A percentile compares a stretch with the other conserved stretches of the same genome.
Evolutionary conservation across 1,140 invertebrate species (phyloP).

Genomic region (Calliopsis andreniformis): DNA sequence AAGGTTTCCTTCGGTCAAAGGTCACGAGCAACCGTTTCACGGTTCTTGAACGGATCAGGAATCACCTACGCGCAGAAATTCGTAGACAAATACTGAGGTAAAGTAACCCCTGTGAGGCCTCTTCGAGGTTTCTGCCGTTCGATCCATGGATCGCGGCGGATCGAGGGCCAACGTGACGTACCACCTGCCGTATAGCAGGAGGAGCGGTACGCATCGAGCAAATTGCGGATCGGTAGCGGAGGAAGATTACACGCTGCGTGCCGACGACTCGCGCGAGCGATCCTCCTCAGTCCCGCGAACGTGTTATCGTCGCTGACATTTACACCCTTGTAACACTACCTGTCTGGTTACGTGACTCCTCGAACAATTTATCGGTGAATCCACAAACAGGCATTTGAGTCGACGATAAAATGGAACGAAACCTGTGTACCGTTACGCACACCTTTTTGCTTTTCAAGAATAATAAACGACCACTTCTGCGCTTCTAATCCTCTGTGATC

Average conservation of each 20-base stretch:
- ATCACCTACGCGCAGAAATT: not conserved
- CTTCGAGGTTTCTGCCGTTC: not conserved
- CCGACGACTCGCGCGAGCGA: constrained; percentile 43
- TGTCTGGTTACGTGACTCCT: constrained; percentile 46
- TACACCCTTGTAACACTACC: constrained; percentile 60
- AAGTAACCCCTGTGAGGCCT: no score
- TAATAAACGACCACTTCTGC: not conserved
- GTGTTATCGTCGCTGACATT: constrained; percentile 64
- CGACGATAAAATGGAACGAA: constrained; percentile 22
- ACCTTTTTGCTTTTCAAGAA: not conserved
- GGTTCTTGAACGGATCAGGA: not conserved
- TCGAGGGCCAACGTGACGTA: not conserved
- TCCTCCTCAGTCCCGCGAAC: constrained; percentile 38
- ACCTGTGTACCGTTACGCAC: constrained; percentile 13
- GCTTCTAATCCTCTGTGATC: no score
- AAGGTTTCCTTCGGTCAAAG: constrained; percentile 33
- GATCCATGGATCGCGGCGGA: not conserved
- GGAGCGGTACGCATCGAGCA: constrained; percentile 18
- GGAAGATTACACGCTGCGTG: constrained; percentile 59
- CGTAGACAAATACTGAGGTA: constrained; percentile 14
- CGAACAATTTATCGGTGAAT: constrained; percentile 16
- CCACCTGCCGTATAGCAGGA: not conserved
- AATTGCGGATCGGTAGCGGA: constrained; percentile 62
- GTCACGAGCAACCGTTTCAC: constrained; percentile 31
- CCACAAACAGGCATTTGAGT: not conserved